Percentiles rank a stretch among this genome's conserved stretches.
These are phyloP conservation scores for Dasypus novemcinctus DNA, from an alignment of 2,113 vertebrate genomes.

Conservation along the genomic window DNA sequence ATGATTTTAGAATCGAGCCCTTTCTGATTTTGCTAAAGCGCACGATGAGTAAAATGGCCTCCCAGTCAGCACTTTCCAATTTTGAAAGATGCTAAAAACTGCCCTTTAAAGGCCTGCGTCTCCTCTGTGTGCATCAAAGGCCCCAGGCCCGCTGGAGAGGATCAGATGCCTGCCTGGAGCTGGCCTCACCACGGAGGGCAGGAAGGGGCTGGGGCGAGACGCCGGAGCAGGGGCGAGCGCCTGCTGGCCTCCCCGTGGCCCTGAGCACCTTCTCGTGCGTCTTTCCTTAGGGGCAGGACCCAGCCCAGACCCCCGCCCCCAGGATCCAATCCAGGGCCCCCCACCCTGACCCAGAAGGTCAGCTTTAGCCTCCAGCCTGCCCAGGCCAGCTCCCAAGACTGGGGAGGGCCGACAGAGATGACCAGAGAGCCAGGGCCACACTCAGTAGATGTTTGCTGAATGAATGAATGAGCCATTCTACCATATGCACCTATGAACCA, in stretches of 20 bases:
- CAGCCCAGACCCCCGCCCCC: not conserved
- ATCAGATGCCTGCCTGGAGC: not conserved
- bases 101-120: conserved; percentile 60
- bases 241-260: not conserved
- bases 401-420: not conserved
- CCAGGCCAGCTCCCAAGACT: not conserved
- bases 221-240: too few relatives aligned
- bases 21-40: conserved; percentile 72
- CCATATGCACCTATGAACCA: not conserved
- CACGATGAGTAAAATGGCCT: conserved; percentile 71
- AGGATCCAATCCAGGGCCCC: not conserved
- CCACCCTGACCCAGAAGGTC: not conserved
- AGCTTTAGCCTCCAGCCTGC: not conserved
- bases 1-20: conserved; percentile 74
- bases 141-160: conserved; percentile 14
- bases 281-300: not conserved
- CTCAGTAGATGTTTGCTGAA: conserved; percentile 19
- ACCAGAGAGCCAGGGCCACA: not conserved
- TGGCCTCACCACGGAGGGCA: not conserved
- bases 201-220: not conserved
- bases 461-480: not conserved
- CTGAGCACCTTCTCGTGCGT: not conserved
- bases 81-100: conserved; percentile 77
- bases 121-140: conserved; percentile 50
- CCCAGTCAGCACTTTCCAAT: conserved; percentile 78